A percentile compares a stretch with the other conserved stretches of the same genome.
phyloP scores from a whole-genome alignment of 1,140 invertebrate genomes.

The Drosophila trapezifrons region DNA sequence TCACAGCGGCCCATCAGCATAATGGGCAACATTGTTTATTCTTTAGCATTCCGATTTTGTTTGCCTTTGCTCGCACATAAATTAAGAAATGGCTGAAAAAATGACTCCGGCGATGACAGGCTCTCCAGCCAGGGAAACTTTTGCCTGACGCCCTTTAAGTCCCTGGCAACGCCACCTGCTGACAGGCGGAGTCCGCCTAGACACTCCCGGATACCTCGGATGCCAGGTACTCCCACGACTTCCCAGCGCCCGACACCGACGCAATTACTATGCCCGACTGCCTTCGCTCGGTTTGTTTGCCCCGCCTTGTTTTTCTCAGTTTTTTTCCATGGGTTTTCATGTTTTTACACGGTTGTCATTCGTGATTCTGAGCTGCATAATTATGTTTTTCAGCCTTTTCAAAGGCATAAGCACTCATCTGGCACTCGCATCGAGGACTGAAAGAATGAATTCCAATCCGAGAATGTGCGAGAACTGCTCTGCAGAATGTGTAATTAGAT shows the following conservation, averaged over 20 bases:
- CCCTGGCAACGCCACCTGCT: conserved; percentile 55
- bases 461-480: conserved; percentile 9
- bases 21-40: conserved; percentile 58
- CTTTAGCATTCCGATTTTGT: conserved; percentile 58
- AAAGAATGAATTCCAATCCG: conserved; percentile 32
- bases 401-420: conserved; percentile 33
- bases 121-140: conserved; percentile 48
- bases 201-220: background rate
- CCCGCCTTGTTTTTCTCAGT: conserved; percentile 27
- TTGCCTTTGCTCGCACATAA: conserved; percentile 65
- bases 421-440: conserved; percentile 7
- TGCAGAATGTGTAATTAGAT: conserved; percentile 44
- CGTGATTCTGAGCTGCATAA: conserved; percentile 57
- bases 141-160: conserved; percentile 44
- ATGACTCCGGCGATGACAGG: conserved; percentile 45
- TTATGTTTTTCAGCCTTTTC: conserved; percentile 50
- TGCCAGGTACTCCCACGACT: conserved; percentile 1
- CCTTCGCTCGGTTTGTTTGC: conserved; percentile 41
- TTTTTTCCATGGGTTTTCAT: conserved; percentile 24
- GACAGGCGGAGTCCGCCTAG: conserved; percentile 47
- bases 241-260: conserved; percentile 48
- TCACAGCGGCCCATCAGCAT: conserved; percentile 37
- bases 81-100: conserved; percentile 79
- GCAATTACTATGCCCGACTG: conserved; percentile 72
- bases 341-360: conserved; percentile 52